A percentile compares a stretch with the other conserved stretches of the same genome.
Evolutionary conservation across 1,140 invertebrate species (phyloP).

Genomic region (Papilio aristodemus): DNA sequence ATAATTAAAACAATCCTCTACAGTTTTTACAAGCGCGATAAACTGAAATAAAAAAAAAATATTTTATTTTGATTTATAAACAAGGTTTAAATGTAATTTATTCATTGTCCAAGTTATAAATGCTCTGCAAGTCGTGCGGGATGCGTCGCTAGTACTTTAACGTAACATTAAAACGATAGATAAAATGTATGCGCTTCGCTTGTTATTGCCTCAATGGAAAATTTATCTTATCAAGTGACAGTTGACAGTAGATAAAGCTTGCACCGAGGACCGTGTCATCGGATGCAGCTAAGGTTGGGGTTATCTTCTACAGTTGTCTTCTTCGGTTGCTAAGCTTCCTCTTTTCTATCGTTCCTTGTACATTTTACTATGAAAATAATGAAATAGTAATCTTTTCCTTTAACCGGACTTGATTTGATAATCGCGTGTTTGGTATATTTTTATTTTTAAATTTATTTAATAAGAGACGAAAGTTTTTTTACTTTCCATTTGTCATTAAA

Average conservation of each 20-base stretch:
- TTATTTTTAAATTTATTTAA: too few relatives aligned
- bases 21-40: too few relatives aligned
- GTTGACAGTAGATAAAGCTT: constrained; percentile 53
- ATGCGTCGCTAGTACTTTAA: not conserved
- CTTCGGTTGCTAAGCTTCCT: constrained; percentile 50
- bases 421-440: too few relatives aligned
- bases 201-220: constrained; percentile 53
- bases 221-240: constrained; percentile 64
- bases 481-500: too few relatives aligned
- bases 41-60: too few relatives aligned
- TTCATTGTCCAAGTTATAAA: too few relatives aligned
- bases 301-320: constrained; percentile 58
- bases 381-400: not conserved
- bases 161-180: not conserved
- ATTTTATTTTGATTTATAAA: too few relatives aligned
- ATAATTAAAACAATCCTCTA: too few relatives aligned
- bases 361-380: constrained; percentile 13
- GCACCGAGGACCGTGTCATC: constrained; percentile 46
- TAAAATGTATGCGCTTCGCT: constrained; percentile 19
- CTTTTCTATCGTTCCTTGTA: constrained; percentile 12
- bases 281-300: constrained; percentile 49
- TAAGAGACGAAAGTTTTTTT: too few relatives aligned
- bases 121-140: too few relatives aligned
- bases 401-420: too few relatives aligned
- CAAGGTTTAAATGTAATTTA: too few relatives aligned